Base-by-base conservation (phyloP, 2,113 vertebrate species). In the Sinocyclocheilus anshuiensis region DNA sequence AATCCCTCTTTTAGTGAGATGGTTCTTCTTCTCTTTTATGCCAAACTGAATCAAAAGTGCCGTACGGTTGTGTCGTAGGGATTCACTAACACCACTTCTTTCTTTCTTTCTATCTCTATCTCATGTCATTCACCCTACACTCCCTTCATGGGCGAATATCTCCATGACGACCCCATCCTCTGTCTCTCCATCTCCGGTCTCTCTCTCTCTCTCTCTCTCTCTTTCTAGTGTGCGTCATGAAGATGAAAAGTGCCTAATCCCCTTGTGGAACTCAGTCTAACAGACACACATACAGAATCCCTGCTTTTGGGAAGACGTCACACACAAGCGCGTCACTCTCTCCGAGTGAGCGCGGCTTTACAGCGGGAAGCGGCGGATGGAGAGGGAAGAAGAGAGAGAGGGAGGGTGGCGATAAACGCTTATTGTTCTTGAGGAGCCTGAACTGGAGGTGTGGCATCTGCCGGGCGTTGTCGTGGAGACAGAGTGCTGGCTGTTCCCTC, bases 391-490 rank as follows among this genome's bases (percentile, higher is more conserved):
- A 55, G 61, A 80, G 71, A 69, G 42, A 72, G 81, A 79, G 72
- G 63, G 83, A 87, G 87, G 86, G 83, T 88, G 89, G 76, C 61
- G 80, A 90, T 88, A 86, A 88, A 90, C 84, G 88, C 89, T 88
- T 88, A 90, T 90, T 90, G 89, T 90, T 90, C 87, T 88, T 79
- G 75, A 83, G 87, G 82, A 86, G 87, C 88, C 83, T 83, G 88
- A 72, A 86, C 72, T 81, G 89, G 89, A 90, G 89, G 89, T 88
- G 89, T 90, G 89, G 89, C 87, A 90, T 90, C 87, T 88, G 83
- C 89, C 87, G 86, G 89, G 89, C 89, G 89, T 90, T 90, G 89
- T 90, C 89, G 87, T 88, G 89, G 89, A 90, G 87, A 90, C 89
- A 81, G 89, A 87, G 83, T 81, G 84, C 89, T 87, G 86, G 87